Percentiles rank a stretch among this genome's conserved stretches.
phyloP scores from a whole-genome alignment of 2,888 invertebrate species.

The Endomychus coccineus region DNA sequence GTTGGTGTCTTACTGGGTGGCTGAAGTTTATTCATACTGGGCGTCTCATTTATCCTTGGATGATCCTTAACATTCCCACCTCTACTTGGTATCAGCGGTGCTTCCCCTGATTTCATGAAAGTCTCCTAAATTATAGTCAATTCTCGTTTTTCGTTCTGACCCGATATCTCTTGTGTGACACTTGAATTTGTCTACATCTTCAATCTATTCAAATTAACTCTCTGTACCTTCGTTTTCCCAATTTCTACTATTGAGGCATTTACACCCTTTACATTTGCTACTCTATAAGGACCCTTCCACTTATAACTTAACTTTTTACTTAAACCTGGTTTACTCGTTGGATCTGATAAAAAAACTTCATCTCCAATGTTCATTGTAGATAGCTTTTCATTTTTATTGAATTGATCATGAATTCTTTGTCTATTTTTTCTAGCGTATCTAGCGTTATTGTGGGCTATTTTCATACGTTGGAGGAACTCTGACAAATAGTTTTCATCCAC shows the following conservation, averaged over 20 bases:
- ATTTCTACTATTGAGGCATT: constrained; percentile 10
- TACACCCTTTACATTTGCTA: constrained; percentile 9
- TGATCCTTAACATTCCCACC: background rate
- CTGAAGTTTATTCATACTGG: no score
- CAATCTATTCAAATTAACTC: constrained; percentile 9
- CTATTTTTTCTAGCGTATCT: constrained; percentile 1
- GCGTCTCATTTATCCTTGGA: no score
- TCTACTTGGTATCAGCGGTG: no score
- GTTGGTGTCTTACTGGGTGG: no score
- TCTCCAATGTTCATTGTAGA: constrained; percentile 14
- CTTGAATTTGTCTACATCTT: no score
- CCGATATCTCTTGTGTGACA: no score
- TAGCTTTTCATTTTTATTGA: constrained; percentile 10
- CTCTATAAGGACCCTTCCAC: constrained; percentile 14
- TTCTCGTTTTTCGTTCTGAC: no score
- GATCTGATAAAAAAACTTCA: constrained; percentile 15
- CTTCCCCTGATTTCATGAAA: no score
- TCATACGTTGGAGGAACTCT: constrained; percentile 13
- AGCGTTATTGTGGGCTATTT: constrained; percentile 12
- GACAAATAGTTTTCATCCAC: constrained; percentile 19
- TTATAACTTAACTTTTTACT: constrained; percentile 11
- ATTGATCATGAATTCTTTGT: constrained; percentile 7
- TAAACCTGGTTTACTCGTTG: constrained; percentile 9
- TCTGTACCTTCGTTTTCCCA: constrained; percentile 1
- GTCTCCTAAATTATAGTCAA: no score